Conservation (phyloP, 2,888 invertebrate genomes). For the Selenia dentaria region DNA sequence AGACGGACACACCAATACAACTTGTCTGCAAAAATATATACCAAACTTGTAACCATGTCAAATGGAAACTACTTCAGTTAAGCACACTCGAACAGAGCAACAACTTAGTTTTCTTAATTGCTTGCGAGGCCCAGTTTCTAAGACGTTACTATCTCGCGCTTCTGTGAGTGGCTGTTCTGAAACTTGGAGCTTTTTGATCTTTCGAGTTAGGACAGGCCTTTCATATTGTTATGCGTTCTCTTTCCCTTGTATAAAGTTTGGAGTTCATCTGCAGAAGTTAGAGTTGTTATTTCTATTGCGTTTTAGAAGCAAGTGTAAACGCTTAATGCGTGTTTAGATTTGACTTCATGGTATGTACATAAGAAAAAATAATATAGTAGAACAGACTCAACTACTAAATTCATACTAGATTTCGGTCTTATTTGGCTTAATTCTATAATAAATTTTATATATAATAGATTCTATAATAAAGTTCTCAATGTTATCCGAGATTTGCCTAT, state of each 20-base stretch:
- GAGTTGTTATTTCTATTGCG: conserved; percentile 23
- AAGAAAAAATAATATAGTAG: too few species aligned
- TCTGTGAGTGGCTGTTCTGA: conserved; percentile 26
- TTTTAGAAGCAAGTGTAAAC: conserved; percentile 18
- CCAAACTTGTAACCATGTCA: conserved; percentile 29
- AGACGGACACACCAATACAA: too few species aligned
- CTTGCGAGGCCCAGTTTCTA: conserved; percentile 34
- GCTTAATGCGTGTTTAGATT: conserved; percentile 8
- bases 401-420: too few species aligned
- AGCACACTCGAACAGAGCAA: conserved; percentile 32
- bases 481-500: too few species aligned
- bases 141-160: conserved; percentile 21
- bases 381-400: too few species aligned
- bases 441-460: too few species aligned
- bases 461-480: too few species aligned
- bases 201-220: conserved; percentile 22
- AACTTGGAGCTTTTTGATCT: conserved; percentile 30
- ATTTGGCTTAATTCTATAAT: too few species aligned
- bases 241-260: conserved; percentile 24
- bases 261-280: conserved; percentile 23
- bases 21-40: too few species aligned
- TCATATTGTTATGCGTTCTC: conserved; percentile 5
- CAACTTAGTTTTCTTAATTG: conserved; percentile 37
- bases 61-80: conserved; percentile 33
- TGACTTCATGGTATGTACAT: too few species aligned